Evolutionary conservation across 2,888 invertebrate species (phyloP), one percentile per base, ranked within the genome.

Genomic region (Cepaea hortensis): DNA sequence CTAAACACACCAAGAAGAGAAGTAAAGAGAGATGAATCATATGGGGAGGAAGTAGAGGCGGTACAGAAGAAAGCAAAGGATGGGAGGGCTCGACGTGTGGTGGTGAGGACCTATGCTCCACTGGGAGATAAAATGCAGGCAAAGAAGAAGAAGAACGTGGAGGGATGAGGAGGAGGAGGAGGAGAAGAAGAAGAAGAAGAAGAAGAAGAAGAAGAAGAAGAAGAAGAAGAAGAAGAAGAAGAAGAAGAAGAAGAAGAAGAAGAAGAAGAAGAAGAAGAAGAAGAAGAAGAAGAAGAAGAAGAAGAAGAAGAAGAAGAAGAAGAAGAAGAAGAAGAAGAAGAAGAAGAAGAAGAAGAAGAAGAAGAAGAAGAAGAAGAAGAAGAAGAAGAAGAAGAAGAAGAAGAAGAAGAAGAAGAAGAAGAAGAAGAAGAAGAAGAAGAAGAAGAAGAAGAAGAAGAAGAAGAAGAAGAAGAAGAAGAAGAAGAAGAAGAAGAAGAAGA

Each of bases 381-480:
- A 73, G 55, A 61, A 35, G 35, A 9, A 73, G 18, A 11, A 46
- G 23, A 65, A 61, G 9, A 48, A 72, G 20, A 82, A 46, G 46
- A 18, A 46, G 72, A 50, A 35, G 23, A 55, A 35, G 1, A 82
- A n/a, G 1, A 35, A 35, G 35, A 35, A 50, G 55, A 15, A 62
- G 15, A 15, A 62, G 15, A 15, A 62, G 15, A 15, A 62, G 15
- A 15, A 50, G 50, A 48, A 50, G 23, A 55, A 75, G 75, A 23
- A 50, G 48, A 11, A n/a, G 68, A 82, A 46, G 46, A 48, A 46
- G 35, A 11, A 70, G 4, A 48, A 46, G 65, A 81, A 46, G 35
- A 81, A 20, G n/a, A 68, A 81, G 68, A 68, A 68, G 68, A 68
- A 81, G 68, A 68, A 81, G 68, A 11, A 84, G 62, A 61, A 75